Evolutionary conservation across 2,888 invertebrate genomes (phyloP).

Genomic region (Torymus tubicola): DNA sequence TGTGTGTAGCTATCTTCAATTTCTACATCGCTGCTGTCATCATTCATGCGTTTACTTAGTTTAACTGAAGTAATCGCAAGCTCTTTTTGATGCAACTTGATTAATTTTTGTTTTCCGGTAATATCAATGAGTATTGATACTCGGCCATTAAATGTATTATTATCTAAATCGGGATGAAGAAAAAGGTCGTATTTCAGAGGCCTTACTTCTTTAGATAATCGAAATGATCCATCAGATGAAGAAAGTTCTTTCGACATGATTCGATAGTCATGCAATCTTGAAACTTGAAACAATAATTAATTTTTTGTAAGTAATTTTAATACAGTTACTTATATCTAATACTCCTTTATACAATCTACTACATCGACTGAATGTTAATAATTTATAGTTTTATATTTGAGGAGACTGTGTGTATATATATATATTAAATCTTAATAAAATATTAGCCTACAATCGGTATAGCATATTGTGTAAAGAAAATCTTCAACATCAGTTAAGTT

Average conservation of each 20-base stretch:
- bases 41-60: constrained; percentile 67
- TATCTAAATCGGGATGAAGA: constrained; percentile 81
- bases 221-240: constrained; percentile 66
- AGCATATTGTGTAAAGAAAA: no score
- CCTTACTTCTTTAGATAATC: constrained; percentile 80
- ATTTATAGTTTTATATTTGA: no score
- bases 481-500: no score
- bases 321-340: no score
- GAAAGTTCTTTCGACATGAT: no score
- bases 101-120: constrained; percentile 73
- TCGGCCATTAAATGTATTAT: constrained; percentile 80
- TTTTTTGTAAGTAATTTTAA: background rate
- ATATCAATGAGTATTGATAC: constrained; percentile 79
- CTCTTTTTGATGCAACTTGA: constrained; percentile 78
- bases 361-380: no score
- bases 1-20: constrained; percentile 63
- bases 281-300: constrained; percentile 19
- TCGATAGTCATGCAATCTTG: no score
- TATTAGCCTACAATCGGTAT: no score
- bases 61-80: constrained; percentile 77
- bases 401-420: no score
- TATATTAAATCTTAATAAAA: no score
- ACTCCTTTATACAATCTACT: no score
- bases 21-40: constrained; percentile 62
- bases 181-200: constrained; percentile 82